Conservation (phyloP, 2,888 invertebrate genomes). For the Rhingia rostrata region DNA sequence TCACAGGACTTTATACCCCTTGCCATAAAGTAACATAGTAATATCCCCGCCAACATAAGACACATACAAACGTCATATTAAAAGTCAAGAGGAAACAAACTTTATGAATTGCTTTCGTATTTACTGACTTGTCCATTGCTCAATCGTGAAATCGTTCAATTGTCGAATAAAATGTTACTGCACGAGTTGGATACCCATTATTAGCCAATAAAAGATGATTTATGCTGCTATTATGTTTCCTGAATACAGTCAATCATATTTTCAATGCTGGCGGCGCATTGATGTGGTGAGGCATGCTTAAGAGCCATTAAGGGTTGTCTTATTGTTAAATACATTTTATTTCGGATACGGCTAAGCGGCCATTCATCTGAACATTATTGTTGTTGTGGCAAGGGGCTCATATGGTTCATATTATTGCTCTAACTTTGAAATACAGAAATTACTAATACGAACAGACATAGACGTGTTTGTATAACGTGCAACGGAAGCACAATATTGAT, state of each 20-base stretch:
- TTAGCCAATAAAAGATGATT: conserved; percentile 73
- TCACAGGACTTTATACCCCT: neutral
- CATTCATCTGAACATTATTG: conserved; percentile 44
- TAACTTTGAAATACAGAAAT: neutral
- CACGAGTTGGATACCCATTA: conserved; percentile 67
- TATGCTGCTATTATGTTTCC: conserved; percentile 65
- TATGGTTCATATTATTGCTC: conserved; percentile 12
- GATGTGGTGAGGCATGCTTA: conserved; percentile 58
- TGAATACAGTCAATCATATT: conserved; percentile 71
- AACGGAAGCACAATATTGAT: no score
- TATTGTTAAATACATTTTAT: conserved; percentile 67
- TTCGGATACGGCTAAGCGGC: conserved; percentile 49
- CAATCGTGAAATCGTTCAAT: conserved; percentile 70
- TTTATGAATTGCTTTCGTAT: conserved; percentile 58
- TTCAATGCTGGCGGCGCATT: conserved; percentile 38
- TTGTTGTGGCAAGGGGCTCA: conserved; percentile 35
- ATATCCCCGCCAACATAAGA: conserved; percentile 1
- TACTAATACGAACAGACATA: no score
- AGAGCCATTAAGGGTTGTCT: conserved; percentile 65
- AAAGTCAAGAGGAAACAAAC: conserved; percentile 6
- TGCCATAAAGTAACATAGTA: conserved; percentile 10
- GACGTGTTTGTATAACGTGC: no score
- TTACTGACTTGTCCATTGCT: conserved; percentile 59
- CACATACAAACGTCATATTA: neutral
- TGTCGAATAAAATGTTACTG: conserved; percentile 61